Base-by-base conservation (phyloP, 2,888 invertebrate genomes). In the Plagodis pulveraria region DNA sequence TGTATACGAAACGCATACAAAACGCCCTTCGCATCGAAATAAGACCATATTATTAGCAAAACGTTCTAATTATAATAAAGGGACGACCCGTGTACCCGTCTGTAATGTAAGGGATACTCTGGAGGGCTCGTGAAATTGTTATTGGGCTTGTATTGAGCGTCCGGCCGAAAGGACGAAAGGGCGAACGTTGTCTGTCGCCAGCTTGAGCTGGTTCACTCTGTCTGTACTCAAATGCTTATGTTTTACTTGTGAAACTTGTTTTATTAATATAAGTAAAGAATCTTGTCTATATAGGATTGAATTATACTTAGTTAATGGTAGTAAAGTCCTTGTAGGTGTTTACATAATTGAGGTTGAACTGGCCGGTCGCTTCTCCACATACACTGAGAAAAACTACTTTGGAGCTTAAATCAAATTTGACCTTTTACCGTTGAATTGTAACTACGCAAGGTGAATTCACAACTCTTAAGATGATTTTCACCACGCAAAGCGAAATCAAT, bases 101-200 rank as follows among this genome's bases (percentile, higher is more conserved):
- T 54, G 55, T 51, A 40, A 36, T 22, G 22, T 22, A 56, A 62
- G 45, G 43, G 46, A 46, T 57, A 44, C 50, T 51, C 62, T 52
- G 36, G 42, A 53, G 58, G 53, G 60, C 46, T 50, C 12, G 12
- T 6, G 42, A 42, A 60, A 62, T 60, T 56, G 52, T 59, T 62
- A 58, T 56, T 63, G 35, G 49, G 58, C 22, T 22, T 22, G 22
- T 22, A 22, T 22, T 22, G 22, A 22, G 22, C 22, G 22, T 22
- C 22, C 35, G 9, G 2, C 41, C 9, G 22, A 43, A 11, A 63
- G 63, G 63, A 40, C 67, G 51, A 65, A 62, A 62, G 67, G 65
- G 58, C 52, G 56, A 45, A 12, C 64, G 55, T 43, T 59, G 57
- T 61, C 62, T 51, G 58, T 57, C 60, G 54, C 58, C 56, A 57